Evolutionary conservation across 2,113 vertebrate species (phyloP).

Genomic region (Corynorhinus townsendii): DNA sequence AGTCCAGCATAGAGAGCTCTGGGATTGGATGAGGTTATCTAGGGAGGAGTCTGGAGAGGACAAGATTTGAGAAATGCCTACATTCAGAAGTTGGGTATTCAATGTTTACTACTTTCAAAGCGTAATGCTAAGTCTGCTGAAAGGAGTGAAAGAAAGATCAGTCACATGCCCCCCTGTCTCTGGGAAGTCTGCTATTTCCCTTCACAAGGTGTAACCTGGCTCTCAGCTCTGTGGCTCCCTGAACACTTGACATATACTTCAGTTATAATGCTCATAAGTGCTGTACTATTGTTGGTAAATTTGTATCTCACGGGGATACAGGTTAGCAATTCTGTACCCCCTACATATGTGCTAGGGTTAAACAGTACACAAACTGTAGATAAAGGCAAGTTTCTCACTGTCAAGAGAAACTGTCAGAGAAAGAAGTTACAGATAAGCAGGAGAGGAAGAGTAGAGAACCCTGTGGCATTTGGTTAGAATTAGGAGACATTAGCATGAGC

Average conservation of each 20-base stretch:
- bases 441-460: neutral
- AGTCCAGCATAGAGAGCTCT: neutral
- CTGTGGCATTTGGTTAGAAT: neutral
- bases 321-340: neutral
- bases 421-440: neutral
- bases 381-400: neutral
- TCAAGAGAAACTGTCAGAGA: neutral
- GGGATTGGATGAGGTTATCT: neutral
- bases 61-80: neutral
- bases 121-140: neutral
- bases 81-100: neutral
- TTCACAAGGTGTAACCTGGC: neutral
- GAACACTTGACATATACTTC: neutral
- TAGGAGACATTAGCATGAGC: neutral
- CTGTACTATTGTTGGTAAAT: neutral
- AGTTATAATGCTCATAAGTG: neutral
- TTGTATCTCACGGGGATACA: neutral
- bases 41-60: neutral
- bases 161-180: neutral
- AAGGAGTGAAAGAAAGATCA: neutral
- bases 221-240: neutral
- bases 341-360: neutral
- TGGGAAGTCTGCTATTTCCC: neutral
- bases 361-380: neutral
- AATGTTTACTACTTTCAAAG: neutral